These are phyloP conservation scores for Actinia equina DNA, from an alignment of 64 coral and sea anemone genomes.

Conservation along the genomic window DNA sequence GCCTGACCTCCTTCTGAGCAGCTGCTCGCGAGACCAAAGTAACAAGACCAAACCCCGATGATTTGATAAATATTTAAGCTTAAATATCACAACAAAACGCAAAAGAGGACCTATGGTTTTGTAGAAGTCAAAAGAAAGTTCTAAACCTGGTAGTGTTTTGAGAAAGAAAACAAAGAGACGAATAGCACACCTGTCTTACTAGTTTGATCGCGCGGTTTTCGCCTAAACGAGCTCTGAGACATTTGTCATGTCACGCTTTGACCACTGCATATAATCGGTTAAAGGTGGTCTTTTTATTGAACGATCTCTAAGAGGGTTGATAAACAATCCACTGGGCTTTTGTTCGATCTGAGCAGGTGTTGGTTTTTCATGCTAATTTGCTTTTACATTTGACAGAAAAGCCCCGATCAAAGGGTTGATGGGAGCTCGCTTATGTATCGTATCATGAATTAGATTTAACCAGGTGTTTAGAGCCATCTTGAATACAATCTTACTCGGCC, in stretches of 20 bases:
- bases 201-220: not conserved
- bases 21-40: not conserved
- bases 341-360: not conserved
- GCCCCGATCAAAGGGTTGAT: not conserved
- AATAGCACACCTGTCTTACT: not conserved
- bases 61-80: not conserved
- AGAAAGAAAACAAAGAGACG: not conserved
- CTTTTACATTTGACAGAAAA: conserved; percentile 10
- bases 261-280: not conserved
- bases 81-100: too few species aligned
- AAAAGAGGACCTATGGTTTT: not conserved
- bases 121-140: not conserved
- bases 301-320: conserved; percentile 15
- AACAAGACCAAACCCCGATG: not conserved
- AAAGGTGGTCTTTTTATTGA: conserved; percentile 11
- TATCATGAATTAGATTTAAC: conserved; percentile 2
- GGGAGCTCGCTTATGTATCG: conserved; percentile 1
- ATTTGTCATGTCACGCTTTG: not conserved
- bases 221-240: not conserved
- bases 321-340: conserved; percentile 14
- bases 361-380: conserved; percentile 12
- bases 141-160: not conserved
- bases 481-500: not conserved
- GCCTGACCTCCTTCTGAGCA: not conserved
- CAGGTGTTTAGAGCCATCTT: not conserved